phyloP scores from a whole-genome alignment of 2,888 invertebrate genomes.

The Syrista parreyssii region DNA sequence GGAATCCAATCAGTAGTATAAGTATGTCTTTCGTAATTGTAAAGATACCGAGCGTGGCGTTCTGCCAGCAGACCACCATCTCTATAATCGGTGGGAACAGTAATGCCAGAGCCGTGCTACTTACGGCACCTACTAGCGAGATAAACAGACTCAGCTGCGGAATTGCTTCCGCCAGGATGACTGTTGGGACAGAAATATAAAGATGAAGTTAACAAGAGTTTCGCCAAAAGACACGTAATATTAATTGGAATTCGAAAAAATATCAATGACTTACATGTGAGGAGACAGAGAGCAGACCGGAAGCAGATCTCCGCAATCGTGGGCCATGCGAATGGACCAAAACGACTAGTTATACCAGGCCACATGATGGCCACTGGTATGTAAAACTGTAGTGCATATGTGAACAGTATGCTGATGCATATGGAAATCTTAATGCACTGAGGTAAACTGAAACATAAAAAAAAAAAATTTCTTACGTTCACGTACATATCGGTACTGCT shows the following conservation, averaged over 20 bases:
- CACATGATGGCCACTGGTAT: slow-evolving; percentile 92
- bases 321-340: slow-evolving; percentile 71
- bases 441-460: slow-evolving; percentile 73
- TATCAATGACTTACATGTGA: slow-evolving; percentile 81
- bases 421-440: slow-evolving; percentile 87
- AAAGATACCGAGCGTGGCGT: slow-evolving; percentile 67
- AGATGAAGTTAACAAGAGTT: slow-evolving; percentile 5
- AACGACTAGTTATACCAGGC: slow-evolving; percentile 74
- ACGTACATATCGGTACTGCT: background rate
- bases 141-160: slow-evolving; percentile 90
- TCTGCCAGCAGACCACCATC: slow-evolving; percentile 76
- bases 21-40: slow-evolving; percentile 70
- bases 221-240: background rate
- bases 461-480: background rate
- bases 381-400: slow-evolving; percentile 95
- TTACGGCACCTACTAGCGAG: slow-evolving; percentile 90
- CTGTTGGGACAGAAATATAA: slow-evolving; percentile 68
- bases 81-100: slow-evolving; percentile 91
- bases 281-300: slow-evolving; percentile 77
- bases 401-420: slow-evolving; percentile 85
- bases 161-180: slow-evolving; percentile 85
- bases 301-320: slow-evolving; percentile 77
- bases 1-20: slow-evolving; percentile 76
- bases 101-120: slow-evolving; percentile 87
- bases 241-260: slow-evolving; percentile 4